phyloP scores from a whole-genome alignment of 2,797 vertebrate genomes.

The Danio kyathit region DNA sequence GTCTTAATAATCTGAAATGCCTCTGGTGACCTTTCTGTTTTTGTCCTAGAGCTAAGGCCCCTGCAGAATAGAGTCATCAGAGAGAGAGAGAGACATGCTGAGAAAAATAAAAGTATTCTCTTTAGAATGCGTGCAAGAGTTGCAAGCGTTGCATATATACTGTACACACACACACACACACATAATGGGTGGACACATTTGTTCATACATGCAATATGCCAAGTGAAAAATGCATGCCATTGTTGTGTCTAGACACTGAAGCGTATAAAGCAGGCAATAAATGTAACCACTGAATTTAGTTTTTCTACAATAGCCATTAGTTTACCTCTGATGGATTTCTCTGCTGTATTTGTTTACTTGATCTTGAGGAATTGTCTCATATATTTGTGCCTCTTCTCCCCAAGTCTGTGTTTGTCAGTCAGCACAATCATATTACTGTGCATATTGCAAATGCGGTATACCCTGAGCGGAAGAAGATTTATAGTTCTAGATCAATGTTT shows the following conservation, averaged over 20 bases:
- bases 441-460: neutral
- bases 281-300: neutral
- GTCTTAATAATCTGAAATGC: slow-evolving; percentile 38
- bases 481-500: slow-evolving; percentile 5
- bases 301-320: neutral
- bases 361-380: slow-evolving; percentile 38
- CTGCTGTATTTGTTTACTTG: slow-evolving; percentile 43
- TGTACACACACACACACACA: neutral
- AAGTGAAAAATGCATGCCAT: neutral
- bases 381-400: slow-evolving; percentile 12
- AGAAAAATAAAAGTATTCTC: slow-evolving; percentile 57
- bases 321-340: slow-evolving; percentile 10
- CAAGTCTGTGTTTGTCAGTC: slow-evolving; percentile 26
- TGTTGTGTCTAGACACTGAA: neutral
- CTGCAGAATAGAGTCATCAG: slow-evolving; percentile 37
- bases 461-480: slow-evolving; percentile 5
- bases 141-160: slow-evolving; percentile 2
- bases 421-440: neutral
- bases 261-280: neutral
- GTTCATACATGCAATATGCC: neutral
- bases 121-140: slow-evolving; percentile 35
- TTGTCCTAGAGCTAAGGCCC: slow-evolving; percentile 13
- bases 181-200: neutral
- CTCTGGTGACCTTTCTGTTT: slow-evolving; percentile 54
- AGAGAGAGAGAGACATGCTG: slow-evolving; percentile 39